Base-by-base conservation (phyloP, 2,113 vertebrate genomes). In the Galemys pyrenaicus region DNA sequence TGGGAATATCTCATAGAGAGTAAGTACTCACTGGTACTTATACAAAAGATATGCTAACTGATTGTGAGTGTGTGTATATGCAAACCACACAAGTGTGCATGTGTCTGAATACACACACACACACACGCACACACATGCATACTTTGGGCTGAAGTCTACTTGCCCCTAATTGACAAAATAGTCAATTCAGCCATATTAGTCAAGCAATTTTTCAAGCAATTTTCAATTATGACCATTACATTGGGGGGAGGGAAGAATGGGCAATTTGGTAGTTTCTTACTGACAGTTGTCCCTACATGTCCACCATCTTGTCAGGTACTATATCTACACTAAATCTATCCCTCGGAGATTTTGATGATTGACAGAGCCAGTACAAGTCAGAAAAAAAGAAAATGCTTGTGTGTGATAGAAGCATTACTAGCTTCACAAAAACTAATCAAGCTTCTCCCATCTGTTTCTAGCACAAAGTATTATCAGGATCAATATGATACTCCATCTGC, bases 381-480 rank as follows among this genome's bases (percentile, higher is more conserved):
- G 19, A 32, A 56, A 54, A 64, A 90, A 35, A 28, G 0, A 80
- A 89, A 56, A 67, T 24, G 22, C 13, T 24, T 79, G 9, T 28
- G 3, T 44, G 15, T 60, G 44, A 35, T 24, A 54, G 24, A 39
- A 54, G 5, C 32, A 65, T 89, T 71, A n/a, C 54, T 51, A n/a
- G 1, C 24, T 20, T 83, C 70, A 54, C 7, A 46, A 75, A 46
- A 82, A 75, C 6, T 2, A 75, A 32, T 87, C 44, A 58, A 64
- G 12, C 1, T 71, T 49, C 28, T 54, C 17, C 58, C 64, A 78
- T 78, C 20, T 80, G 28, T 80, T 62, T 54, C 30, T 39, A 41
- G 22, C 24, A 67, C 28, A 96, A 78, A 82, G 10, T 51, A 87
- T 64, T 44, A 51, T 49, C 54, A 79, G 65, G n/a, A 58, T 67